Evolutionary conservation across 2,797 vertebrate genomes (phyloP).

Genomic region (Fistularia commersonii): DNA sequence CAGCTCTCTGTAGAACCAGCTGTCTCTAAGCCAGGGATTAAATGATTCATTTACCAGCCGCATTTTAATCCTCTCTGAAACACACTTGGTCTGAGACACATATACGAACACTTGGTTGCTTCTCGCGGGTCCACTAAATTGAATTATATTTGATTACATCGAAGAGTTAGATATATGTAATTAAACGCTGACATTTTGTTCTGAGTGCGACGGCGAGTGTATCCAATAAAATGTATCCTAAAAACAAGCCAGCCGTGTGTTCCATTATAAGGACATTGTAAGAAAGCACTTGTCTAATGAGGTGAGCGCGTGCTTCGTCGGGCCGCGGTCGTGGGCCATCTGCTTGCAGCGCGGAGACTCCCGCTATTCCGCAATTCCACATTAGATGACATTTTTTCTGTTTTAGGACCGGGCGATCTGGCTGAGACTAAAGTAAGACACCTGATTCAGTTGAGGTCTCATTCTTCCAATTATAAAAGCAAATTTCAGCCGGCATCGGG

Average conservation of each 20-base stretch:
- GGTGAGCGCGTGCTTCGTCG: conserved; percentile 56
- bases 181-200: conserved; percentile 38
- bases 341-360: conserved; percentile 40
- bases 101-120: conserved; percentile 25
- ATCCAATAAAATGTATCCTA: conserved; percentile 28
- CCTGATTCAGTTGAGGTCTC: too few species aligned
- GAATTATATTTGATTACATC: conserved; percentile 52
- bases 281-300: conserved; percentile 59
- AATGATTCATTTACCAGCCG: conserved; percentile 67
- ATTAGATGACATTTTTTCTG: background rate
- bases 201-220: conserved; percentile 27
- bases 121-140: conserved; percentile 42
- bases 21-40: conserved; percentile 66
- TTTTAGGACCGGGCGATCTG: background rate
- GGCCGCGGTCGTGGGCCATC: conserved; percentile 45
- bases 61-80: conserved; percentile 64
- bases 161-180: conserved; percentile 39
- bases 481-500: background rate
- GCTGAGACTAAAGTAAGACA: background rate
- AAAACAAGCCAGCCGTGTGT: conserved; percentile 49
- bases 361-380: conserved; percentile 21
- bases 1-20: conserved; percentile 54
- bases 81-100: conserved; percentile 27
- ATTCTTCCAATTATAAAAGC: background rate
- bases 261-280: conserved; percentile 62